Evolutionary conservation across 92 coral and sea anemone species (phyloP), one percentile per base, ranked within the genome.

Genomic region (Micromussa lordhowensis): DNA sequence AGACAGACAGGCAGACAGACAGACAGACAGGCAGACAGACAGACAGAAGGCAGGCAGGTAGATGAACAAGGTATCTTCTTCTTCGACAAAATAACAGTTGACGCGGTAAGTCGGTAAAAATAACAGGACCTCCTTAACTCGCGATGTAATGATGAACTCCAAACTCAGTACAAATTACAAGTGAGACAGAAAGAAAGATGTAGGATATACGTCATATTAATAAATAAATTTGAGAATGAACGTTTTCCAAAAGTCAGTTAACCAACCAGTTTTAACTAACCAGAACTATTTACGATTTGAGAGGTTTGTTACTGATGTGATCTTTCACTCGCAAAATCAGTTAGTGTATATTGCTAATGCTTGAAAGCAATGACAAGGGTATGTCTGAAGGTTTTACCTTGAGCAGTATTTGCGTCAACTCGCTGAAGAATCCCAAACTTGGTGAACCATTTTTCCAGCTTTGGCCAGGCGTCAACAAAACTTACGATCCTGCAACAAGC

Each of bases 391-490:
- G 18, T 24, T 80, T 30, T 78, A 96, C 99, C 99, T 80, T 91
- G 93, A 24, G 71, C 38, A 34, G 80, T 93, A 34, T 97, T 93
- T 9, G 98, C 98, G 71, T 97, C 86, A 63, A 96, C 90, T 53
- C 89, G 90, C 78, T 86, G 96, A 55, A 97, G 82, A 88, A 91
- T 90, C 17, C 96, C 99, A 80, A 97, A 97, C 86, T 86, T 96
- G 7, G 89, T 82, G 83, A 96, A 97, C 99, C 99, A 97, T 64
- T 97, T 97, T 21, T 97, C 99, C 49, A 97, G 95, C 87, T 97
- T 97, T 18, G 99, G 96, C 99, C 99, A 97, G 15, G 94, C 92
- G 26, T 97, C 99, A 74, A 91, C 92, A 85, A 97, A 97, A 66
- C 99, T 98, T 2, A 98, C 92, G 68, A 97, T 96, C 84, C 99